phyloP scores from a whole-genome alignment of 1,140 invertebrate genomes.

The Drosophila parabipectinata region DNA sequence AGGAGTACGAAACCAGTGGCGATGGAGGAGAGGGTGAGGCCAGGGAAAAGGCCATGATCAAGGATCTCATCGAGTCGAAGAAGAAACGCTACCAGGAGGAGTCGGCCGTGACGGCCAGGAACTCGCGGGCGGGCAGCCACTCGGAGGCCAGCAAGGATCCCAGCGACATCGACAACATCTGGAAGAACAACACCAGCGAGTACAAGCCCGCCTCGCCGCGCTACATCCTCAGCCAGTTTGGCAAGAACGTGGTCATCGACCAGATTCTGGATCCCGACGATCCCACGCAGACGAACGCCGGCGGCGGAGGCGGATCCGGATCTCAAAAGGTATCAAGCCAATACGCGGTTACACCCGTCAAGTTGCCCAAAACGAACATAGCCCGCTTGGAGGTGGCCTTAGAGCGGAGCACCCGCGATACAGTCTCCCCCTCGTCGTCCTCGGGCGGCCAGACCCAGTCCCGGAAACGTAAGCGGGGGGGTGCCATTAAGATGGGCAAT shows the following conservation, averaged over 20 bases:
- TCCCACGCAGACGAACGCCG: conserved; percentile 8
- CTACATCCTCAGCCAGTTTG: conserved; percentile 67
- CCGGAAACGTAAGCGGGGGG: neutral
- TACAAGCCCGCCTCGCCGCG: conserved; percentile 69
- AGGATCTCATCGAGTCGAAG: conserved; percentile 58
- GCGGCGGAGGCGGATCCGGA: conserved; percentile 1
- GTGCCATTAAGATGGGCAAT: neutral
- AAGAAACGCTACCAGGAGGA: conserved; percentile 46
- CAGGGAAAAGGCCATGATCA: conserved; percentile 43
- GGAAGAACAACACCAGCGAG: conserved; percentile 71
- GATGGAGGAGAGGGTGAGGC: conserved; percentile 22
- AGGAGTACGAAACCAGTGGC: conserved; percentile 54
- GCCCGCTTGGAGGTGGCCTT: conserved; percentile 60
- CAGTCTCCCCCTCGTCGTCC: too few species aligned
- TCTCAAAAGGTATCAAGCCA: conserved; percentile 61
- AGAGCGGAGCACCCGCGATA: conserved; percentile 1
- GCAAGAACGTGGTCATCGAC: conserved; percentile 58
- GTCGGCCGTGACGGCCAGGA: conserved; percentile 3
- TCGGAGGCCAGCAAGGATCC: conserved; percentile 24
- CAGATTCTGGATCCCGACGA: conserved; percentile 47
- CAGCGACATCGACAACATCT: conserved; percentile 69
- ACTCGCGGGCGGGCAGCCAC: conserved; percentile 15
- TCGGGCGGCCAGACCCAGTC: neutral
- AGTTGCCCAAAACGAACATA: conserved; percentile 56
- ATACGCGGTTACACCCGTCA: conserved; percentile 62